Percentiles rank a stretch among this genome's conserved stretches.
Evolutionary conservation across 2,113 vertebrate species (phyloP).

Genomic region (Dendrocopos noguchii): DNA sequence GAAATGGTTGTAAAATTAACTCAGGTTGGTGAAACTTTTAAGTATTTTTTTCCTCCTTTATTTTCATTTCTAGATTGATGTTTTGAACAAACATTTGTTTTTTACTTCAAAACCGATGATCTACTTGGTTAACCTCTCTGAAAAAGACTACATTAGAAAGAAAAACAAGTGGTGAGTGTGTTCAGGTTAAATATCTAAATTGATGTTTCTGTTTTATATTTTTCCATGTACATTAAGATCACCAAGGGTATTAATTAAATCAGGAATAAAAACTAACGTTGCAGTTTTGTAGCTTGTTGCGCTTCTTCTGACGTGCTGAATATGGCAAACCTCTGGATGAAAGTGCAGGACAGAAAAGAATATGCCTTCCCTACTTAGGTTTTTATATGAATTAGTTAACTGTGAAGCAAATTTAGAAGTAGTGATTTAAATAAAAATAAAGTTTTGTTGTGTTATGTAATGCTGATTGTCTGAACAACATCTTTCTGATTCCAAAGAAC

Average conservation of each 20-base stretch:
- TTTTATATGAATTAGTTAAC: neutral
- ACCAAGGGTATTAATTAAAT: neutral
- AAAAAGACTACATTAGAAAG: constrained; percentile 97
- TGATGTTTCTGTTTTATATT: neutral
- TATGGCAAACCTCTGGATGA: neutral
- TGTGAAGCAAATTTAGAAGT: neutral
- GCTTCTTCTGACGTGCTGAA: neutral
- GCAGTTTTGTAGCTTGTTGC: neutral
- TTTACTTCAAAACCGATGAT: constrained; percentile 99
- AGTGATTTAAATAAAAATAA: neutral
- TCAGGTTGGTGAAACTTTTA: neutral
- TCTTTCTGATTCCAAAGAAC: constrained; percentile 21
- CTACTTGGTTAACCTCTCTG: constrained; percentile 97
- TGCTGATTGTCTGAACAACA: neutral
- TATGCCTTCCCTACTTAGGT: neutral
- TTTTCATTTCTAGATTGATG: constrained; percentile 87
- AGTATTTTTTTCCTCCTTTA: constrained; percentile 1
- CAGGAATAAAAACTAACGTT: neutral
- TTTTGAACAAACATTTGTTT: constrained; percentile 96
- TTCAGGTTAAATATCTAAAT: neutral
- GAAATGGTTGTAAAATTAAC: constrained; percentile 17
- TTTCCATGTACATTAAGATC: neutral
- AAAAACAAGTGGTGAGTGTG: constrained; percentile 97
- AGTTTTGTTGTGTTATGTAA: neutral
- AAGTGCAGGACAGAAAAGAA: neutral